Conservation (phyloP, 2,888 invertebrate genomes). For the Mechanitis messenoides region DNA sequence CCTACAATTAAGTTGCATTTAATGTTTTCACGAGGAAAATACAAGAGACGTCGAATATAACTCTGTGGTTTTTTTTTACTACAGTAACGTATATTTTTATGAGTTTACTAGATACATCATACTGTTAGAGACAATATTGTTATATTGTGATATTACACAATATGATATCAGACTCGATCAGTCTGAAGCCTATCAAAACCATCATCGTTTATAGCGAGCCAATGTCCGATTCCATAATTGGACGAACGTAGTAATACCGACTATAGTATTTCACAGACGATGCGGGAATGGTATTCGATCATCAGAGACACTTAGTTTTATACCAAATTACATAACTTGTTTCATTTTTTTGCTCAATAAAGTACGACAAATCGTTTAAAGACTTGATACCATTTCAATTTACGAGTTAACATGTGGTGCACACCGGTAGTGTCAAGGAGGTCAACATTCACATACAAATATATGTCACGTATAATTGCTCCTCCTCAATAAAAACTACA, state of each 20-base stretch:
- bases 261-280: slow-evolving; percentile 16
- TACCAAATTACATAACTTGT: too few species aligned
- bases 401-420: neutral
- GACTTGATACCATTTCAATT: neutral
- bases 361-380: neutral
- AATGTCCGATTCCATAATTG: slow-evolving; percentile 18
- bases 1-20: too few species aligned
- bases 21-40: too few species aligned
- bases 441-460: neutral
- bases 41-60: too few species aligned
- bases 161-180: neutral
- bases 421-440: slow-evolving; percentile 3
- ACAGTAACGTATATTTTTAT: too few species aligned
- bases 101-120: too few species aligned
- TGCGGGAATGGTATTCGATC: slow-evolving; percentile 20
- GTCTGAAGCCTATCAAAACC: neutral
- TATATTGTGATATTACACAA: neutral
- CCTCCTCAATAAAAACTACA: too few species aligned
- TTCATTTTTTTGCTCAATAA: too few species aligned
- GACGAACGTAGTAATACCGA: slow-evolving; percentile 14
- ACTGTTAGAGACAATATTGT: too few species aligned
- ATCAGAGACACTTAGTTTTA: slow-evolving; percentile 16
- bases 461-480: too few species aligned
- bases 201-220: slow-evolving; percentile 10
- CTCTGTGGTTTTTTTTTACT: too few species aligned